Conservation (phyloP, 2,113 vertebrate genomes). For the Pycnonotus jocosus region DNA sequence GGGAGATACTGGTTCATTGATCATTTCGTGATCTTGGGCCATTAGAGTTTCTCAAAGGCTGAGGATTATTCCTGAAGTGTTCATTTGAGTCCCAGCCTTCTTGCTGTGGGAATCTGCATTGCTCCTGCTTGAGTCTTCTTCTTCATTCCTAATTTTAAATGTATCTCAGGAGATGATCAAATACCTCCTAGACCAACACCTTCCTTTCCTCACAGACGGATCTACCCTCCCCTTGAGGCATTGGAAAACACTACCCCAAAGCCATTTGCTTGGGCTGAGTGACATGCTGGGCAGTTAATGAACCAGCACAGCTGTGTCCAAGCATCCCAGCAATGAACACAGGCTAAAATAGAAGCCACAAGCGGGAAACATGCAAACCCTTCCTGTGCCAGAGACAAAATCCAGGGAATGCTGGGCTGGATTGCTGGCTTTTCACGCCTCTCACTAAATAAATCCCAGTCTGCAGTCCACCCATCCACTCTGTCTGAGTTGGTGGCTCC, state of each 20-base stretch:
- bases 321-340: slow-evolving; percentile 56
- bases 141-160: neutral
- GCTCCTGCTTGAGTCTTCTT: neutral
- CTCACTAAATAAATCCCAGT: slow-evolving; percentile 72
- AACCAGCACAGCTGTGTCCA: slow-evolving; percentile 72
- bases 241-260: neutral
- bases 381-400: slow-evolving; percentile 51
- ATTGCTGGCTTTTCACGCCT: slow-evolving; percentile 75
- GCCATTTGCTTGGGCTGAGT: slow-evolving; percentile 48
- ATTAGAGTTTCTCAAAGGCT: neutral
- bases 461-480: slow-evolving; percentile 47
- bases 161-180: neutral
- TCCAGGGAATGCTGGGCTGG: slow-evolving; percentile 67
- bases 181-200: neutral
- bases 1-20: neutral
- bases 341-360: slow-evolving; percentile 73
- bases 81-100: neutral
- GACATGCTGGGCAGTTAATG: slow-evolving; percentile 51
- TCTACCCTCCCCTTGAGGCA: neutral
- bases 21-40: neutral
- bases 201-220: neutral
- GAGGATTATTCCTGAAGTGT: neutral
- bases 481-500: slow-evolving; percentile 16
- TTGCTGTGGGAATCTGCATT: neutral
- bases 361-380: slow-evolving; percentile 61